Evolutionary conservation across 2,888 invertebrate species (phyloP).

Genomic region (Drosophila mulleri): DNA sequence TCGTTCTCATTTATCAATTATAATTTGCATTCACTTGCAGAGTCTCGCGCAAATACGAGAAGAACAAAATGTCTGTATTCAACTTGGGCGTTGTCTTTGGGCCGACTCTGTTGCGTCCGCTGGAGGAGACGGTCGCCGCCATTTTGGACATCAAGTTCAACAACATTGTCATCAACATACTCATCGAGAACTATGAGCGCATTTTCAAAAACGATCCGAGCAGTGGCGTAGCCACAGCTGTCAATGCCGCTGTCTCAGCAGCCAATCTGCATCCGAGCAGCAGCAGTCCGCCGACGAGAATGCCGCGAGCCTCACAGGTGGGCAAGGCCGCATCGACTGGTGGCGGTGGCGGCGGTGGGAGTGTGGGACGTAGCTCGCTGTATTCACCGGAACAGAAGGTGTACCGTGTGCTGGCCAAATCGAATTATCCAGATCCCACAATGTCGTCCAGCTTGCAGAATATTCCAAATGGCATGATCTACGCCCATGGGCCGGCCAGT

Average conservation of each 20-base stretch:
- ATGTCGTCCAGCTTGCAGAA: constrained; percentile 85
- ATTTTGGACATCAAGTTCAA: constrained; percentile 99
- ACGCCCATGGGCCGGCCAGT: constrained; percentile 74
- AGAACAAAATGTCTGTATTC: constrained; percentile 98
- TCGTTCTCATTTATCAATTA: not conserved
- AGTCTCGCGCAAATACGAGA: constrained; percentile 92
- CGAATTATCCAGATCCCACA: constrained; percentile 84
- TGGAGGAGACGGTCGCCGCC: constrained; percentile 98
- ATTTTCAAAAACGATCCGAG: constrained; percentile 87
- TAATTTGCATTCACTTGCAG: constrained; percentile 85
- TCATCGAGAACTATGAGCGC: constrained; percentile 94
- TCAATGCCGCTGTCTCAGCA: constrained; percentile 17
- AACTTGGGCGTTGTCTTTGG: constrained; percentile 99
- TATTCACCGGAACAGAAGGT: constrained; percentile 84
- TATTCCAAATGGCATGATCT: constrained; percentile 85
- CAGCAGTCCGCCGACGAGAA: constrained; percentile 83
- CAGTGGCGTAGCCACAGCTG: constrained; percentile 36
- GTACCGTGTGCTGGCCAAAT: constrained; percentile 83
- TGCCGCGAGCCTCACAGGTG: constrained; percentile 82
- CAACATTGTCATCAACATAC: constrained; percentile 98
- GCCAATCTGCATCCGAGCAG: constrained; percentile 52
- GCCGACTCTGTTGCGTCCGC: constrained; percentile 96
- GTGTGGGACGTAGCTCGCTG: constrained; percentile 79
- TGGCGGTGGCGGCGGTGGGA: constrained; percentile 46
- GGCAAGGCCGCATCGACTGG: constrained; percentile 64